Conservation (phyloP, 2,113 vertebrate genomes). For the Alexandromys fortis region DNA sequence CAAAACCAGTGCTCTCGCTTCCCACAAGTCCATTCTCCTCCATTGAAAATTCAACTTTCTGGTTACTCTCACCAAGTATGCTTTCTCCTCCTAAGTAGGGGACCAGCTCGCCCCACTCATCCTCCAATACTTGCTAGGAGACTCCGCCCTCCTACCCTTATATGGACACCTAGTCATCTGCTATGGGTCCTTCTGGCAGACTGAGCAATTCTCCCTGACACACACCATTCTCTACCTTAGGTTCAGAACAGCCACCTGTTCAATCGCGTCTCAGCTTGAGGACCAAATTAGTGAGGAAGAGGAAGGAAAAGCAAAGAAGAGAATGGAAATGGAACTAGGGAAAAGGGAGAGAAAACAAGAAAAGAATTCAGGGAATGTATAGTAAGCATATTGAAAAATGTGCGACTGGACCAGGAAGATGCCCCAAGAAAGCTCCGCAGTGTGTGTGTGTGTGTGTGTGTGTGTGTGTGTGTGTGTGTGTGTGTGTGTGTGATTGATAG, state of each 20-base stretch:
- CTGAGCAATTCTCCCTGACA: neutral
- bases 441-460: neutral
- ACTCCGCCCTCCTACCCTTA: rapidly evolving
- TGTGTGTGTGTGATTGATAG: no score
- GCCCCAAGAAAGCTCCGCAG: neutral
- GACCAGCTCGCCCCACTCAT: neutral
- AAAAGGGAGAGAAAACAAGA: neutral
- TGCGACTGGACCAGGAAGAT: neutral
- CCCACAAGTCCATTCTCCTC: neutral
- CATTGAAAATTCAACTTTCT: neutral
- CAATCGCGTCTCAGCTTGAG: neutral
- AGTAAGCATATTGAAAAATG: neutral
- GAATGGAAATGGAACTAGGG: neutral
- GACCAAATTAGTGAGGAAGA: neutral
- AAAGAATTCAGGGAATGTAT: neutral
- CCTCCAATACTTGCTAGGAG: neutral
- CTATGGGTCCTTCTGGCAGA: neutral
- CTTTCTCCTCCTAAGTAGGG: neutral
- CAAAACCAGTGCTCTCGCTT: neutral
- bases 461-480: neutral
- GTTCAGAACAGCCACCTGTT: neutral
- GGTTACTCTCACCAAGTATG: neutral
- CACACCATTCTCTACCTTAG: neutral
- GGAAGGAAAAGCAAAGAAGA: neutral
- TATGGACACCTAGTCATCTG: neutral